phyloP scores from a whole-genome alignment of 2,113 vertebrate genomes.

The Psilopogon haemacephalus region DNA sequence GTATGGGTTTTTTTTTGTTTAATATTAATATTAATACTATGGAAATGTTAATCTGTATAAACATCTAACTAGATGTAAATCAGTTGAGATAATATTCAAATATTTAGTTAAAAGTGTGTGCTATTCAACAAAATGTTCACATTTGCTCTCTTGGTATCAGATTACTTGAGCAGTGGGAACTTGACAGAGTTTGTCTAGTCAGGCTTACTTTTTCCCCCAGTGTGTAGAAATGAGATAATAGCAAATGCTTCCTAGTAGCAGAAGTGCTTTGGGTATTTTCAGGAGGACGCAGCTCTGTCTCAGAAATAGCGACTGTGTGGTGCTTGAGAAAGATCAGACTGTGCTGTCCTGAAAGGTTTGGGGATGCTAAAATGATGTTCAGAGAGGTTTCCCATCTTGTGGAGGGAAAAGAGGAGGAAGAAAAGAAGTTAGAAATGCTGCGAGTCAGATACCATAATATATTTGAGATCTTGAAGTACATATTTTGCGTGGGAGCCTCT shows the following conservation, averaged over 20 bases:
- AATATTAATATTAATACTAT: not conserved
- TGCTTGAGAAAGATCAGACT: not conserved
- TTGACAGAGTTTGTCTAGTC: not conserved
- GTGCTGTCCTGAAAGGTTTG: not conserved
- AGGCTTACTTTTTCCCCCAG: accelerated
- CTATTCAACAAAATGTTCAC: not conserved
- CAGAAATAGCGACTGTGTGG: not conserved
- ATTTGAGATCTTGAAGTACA: not conserved
- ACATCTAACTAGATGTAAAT: not conserved
- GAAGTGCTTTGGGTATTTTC: not conserved
- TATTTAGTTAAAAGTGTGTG: not conserved
- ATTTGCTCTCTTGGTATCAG: not conserved
- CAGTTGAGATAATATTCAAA: not conserved
- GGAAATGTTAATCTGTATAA: not conserved
- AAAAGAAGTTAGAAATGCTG: not conserved
- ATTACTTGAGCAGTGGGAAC: not conserved
- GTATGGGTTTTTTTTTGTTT: not conserved
- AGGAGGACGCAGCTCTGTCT: accelerated
- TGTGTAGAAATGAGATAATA: not conserved
- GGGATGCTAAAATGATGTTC: not conserved
- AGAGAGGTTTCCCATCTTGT: not conserved
- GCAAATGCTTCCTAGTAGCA: not conserved
- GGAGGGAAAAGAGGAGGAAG: not conserved
- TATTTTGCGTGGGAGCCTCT: not conserved
- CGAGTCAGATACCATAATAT: not conserved